A percentile compares a stretch with the other conserved stretches of the same genome.
These are phyloP conservation scores for Hedychridium roseum DNA, from an alignment of 2,888 invertebrate species.

Conservation along the genomic window DNA sequence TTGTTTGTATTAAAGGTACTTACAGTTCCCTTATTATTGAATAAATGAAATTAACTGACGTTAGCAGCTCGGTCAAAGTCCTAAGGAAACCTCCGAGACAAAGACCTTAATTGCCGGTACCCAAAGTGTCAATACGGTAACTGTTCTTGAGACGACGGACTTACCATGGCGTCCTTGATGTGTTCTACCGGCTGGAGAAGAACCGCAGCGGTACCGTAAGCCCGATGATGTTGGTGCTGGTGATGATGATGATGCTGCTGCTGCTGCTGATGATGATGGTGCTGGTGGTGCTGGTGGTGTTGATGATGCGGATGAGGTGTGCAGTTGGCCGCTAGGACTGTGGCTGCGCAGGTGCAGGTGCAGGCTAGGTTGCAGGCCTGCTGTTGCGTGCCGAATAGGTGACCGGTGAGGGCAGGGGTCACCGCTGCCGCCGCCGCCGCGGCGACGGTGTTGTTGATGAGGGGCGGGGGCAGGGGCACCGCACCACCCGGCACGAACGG, in stretches of 20 bases:
- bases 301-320: slow-evolving; percentile 46
- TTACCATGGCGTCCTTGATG: slow-evolving; percentile 63
- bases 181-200: slow-evolving; percentile 60
- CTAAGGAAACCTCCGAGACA: no score
- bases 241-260: slow-evolving; percentile 38
- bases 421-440: slow-evolving; percentile 42
- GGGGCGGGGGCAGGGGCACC: slow-evolving; percentile 60
- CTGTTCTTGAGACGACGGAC: no score
- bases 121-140: no score
- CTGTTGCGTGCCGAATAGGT: slow-evolving; percentile 48
- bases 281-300: slow-evolving; percentile 45
- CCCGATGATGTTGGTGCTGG: slow-evolving; percentile 49
- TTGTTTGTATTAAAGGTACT: background rate
- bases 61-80: no score
- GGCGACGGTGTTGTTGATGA: slow-evolving; percentile 44
- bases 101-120: no score
- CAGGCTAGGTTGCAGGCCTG: slow-evolving; percentile 57
- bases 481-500: slow-evolving; percentile 63
- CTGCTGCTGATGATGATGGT: slow-evolving; percentile 41
- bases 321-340: slow-evolving; percentile 49
- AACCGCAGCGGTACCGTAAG: slow-evolving; percentile 52
- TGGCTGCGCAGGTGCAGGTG: slow-evolving; percentile 56
- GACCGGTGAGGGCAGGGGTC: slow-evolving; percentile 51
- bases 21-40: no score
- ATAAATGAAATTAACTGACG: no score